Evolutionary conservation across 2,888 invertebrate species (phyloP), one percentile per base, ranked within the genome.

Genomic region (Drosophila monieri): DNA sequence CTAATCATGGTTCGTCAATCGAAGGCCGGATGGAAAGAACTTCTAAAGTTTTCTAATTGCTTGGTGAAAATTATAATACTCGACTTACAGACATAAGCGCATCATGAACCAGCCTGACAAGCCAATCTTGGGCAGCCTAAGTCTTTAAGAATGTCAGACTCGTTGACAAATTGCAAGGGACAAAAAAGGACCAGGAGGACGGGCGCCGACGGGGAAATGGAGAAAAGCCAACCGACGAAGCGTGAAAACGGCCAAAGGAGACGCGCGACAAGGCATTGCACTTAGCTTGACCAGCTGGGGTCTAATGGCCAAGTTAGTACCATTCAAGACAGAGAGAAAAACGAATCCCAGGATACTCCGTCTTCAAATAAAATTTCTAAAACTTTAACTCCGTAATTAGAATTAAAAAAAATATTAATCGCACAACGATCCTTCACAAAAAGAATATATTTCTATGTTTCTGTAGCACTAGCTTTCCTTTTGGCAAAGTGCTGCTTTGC

Each of bases 251-350:
- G 69, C 69, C 54, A 79, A 79, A 64, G 72, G 53, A 66, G 54
- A 54, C 65, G 57, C 79, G 64, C 66, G 77, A 85, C 80, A 80
- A 77, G 76, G 68, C 86, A 78, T 74, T 85, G 80, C 86, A 86
- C 86, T 85, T 80, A 83, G 60, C 76, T 77, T 83, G 83, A 79
- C 83, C 85, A 81, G 72, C 64, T 57, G 44, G 55, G 47, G 15
- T 35, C 32, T 39, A 25, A 44, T 27, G 12, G 25, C 52, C 37
- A 43, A 52, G 48, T 47, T 21, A 47, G 21, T 9, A 15, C 39
- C 9, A n/a, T 23, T 18, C 14, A n/a, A 41, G 41, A 41, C 41
- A 41, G 9, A 18, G 41, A 18, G 41, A 41, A 41, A 41, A 18
- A 41, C 4, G n/a, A 18, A 18, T 10, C 27, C n/a, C 4, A 10